Conservation (phyloP, 1,140 invertebrate species). For the Drosophila littoralis region DNA sequence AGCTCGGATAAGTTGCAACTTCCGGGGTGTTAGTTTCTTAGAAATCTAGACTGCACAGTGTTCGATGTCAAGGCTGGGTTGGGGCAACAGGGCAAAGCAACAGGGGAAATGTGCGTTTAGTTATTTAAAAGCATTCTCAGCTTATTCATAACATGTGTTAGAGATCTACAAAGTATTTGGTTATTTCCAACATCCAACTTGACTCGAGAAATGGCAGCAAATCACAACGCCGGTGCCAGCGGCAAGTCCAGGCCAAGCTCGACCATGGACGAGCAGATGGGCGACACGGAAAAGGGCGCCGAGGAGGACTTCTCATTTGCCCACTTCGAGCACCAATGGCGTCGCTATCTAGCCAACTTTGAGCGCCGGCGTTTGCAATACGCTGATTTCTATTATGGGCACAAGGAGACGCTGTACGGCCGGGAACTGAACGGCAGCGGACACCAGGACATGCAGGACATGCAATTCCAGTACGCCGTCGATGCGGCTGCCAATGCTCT, state of each 20-base stretch:
- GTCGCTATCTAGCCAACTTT: constrained; percentile 6
- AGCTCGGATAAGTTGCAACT: no score
- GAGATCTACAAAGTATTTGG: constrained; percentile 1
- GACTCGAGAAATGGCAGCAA: constrained; percentile 7
- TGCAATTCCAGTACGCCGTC: constrained; percentile 3
- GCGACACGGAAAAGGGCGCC: background rate
- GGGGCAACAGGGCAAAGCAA: no score
- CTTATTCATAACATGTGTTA: constrained; percentile 7
- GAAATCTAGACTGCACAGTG: no score
- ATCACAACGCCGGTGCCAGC: background rate
- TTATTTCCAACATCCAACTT: background rate
- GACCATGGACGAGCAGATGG: background rate
- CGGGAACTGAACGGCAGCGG: background rate
- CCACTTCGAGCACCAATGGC: constrained; percentile 32
- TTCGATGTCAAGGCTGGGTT: background rate
- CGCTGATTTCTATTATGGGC: constrained; percentile 1
- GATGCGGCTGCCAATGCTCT: constrained; percentile 9
- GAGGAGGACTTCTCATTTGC: constrained; percentile 22
- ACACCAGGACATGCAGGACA: constrained; percentile 1
- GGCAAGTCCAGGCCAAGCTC: no score
- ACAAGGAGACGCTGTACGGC: constrained; percentile 5
- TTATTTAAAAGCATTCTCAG: background rate
- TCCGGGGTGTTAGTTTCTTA: no score
- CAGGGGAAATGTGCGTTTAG: background rate
- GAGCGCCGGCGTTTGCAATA: constrained; percentile 2